Evolutionary conservation across 2,797 vertebrate genomes (phyloP).

Genomic region (Diceros bicornis): DNA sequence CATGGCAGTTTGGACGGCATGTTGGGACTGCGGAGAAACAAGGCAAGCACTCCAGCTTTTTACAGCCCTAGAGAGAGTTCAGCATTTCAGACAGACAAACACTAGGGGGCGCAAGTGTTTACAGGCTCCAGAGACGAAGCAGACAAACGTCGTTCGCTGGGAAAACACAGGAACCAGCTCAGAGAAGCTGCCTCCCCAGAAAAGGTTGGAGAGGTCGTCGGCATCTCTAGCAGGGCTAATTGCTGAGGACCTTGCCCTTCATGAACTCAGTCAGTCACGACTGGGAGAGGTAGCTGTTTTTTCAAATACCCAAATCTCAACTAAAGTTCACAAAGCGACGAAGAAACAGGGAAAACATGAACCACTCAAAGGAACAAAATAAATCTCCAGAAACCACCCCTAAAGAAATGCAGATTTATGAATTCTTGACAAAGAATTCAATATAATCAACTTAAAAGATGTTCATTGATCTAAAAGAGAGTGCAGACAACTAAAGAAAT

Average conservation of each 20-base stretch:
- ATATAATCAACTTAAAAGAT: background rate
- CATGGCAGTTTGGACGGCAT: background rate
- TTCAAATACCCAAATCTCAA: background rate
- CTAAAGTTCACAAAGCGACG: background rate
- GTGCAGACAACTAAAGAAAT: background rate
- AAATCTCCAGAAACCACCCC: background rate
- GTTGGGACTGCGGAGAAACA: background rate
- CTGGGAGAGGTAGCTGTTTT: background rate
- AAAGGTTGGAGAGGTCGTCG: too few species aligned
- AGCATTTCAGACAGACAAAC: too few species aligned
- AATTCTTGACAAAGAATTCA: background rate
- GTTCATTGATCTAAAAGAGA: background rate
- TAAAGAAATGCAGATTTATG: background rate
- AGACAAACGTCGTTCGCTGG: background rate
- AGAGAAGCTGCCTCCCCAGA: too few species aligned
- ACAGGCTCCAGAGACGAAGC: background rate
- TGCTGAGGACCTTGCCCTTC: background rate
- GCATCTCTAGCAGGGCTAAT: background rate
- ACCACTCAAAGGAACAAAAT: background rate
- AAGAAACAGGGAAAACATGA: background rate
- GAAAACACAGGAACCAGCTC: rapidly evolving
- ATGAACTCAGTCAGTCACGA: background rate
- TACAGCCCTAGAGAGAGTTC: background rate
- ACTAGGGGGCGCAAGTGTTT: too few species aligned
- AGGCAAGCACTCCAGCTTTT: background rate